phyloP scores from a whole-genome alignment of 2,797 vertebrate species.

The Micropoecilia bifurca region DNA sequence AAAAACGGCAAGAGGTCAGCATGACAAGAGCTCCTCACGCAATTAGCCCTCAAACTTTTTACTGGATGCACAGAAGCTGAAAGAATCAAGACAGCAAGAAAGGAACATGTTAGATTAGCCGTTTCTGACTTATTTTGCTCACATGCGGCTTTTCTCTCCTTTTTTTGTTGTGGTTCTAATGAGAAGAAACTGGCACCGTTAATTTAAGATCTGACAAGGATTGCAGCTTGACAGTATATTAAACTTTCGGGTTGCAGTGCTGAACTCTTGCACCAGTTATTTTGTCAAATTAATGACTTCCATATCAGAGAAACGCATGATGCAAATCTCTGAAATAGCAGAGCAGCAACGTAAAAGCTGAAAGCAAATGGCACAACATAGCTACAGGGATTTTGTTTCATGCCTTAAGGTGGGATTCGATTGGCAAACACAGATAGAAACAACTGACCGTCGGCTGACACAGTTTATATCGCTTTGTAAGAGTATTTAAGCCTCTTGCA shows the following conservation, averaged over 20 bases:
- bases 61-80: slow-evolving; percentile 13
- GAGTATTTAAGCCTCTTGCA: neutral
- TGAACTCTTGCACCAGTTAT: slow-evolving; percentile 51
- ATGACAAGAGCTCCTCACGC: slow-evolving; percentile 26
- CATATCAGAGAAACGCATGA: slow-evolving; percentile 51
- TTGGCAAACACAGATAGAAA: slow-evolving; percentile 18
- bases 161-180: slow-evolving; percentile 25
- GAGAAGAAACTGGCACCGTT: slow-evolving; percentile 17
- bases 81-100: slow-evolving; percentile 9
- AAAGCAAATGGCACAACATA: neutral
- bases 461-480: neutral
- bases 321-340: slow-evolving; percentile 60
- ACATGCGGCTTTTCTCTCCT: slow-evolving; percentile 4
- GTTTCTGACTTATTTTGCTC: slow-evolving; percentile 10
- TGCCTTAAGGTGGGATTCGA: slow-evolving; percentile 21
- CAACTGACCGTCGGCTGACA: slow-evolving; percentile 21
- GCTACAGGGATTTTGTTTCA: slow-evolving; percentile 5
- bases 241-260: slow-evolving; percentile 33
- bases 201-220: slow-evolving; percentile 20
- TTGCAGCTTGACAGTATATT: slow-evolving; percentile 33
- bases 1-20: slow-evolving; percentile 60
- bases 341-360: slow-evolving; percentile 16
- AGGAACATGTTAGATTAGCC: slow-evolving; percentile 15
- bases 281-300: slow-evolving; percentile 52
- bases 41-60: slow-evolving; percentile 11